Base-by-base conservation (phyloP, 1,140 invertebrate genomes). In the Harpegnathos saltator region DNA sequence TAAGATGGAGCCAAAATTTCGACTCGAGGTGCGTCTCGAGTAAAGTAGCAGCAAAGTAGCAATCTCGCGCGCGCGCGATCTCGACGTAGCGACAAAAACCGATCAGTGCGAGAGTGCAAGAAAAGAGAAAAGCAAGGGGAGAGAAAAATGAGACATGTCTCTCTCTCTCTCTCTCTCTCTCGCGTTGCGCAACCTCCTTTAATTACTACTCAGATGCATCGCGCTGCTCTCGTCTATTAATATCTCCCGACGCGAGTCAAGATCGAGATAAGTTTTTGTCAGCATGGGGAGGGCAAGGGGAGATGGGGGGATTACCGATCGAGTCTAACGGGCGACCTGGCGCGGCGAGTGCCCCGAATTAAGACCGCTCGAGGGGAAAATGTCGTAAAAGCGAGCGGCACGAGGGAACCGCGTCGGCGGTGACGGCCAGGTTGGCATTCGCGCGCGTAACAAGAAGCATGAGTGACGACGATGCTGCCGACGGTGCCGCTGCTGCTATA, bases 351-450 rank as follows among this genome's bases (percentile, higher is more conserved):
- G 65, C 3, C 38, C 29, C 14, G 38, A 71, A 71, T 80, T 80
- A 71, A 69, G 75, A 69, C 26, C 33, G n/a, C 26, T 44, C 52
- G 19, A 11, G 14, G 22, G 63, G 17, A 69, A 78, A 58, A 24
- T 58, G 56, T 73, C 33, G 22, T 56, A 78, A 77, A 77, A 24
- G 54, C 7, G 56, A 74, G 14, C n/a, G 29, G 33, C 17, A 26
- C n/a, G 19, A 44, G 54, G 11, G 38, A 44, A 44, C 4, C 38
- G 38, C 11, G 38, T 3, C 11, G 3, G 24, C n/a, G 19, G n/a
- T 7, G 19, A 33, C 58, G 26, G 4, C 38, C 73, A 33, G 74
- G 33, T 77, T 29, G 63, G 56, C 33, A n/a, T 26, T 68, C 50
- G 69, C 50, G 24, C 24, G 69, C 50, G 24, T 24, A 72, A 29